Base-by-base conservation (phyloP, 1,140 invertebrate species). In the Akabosia matsudoensis region DNA sequence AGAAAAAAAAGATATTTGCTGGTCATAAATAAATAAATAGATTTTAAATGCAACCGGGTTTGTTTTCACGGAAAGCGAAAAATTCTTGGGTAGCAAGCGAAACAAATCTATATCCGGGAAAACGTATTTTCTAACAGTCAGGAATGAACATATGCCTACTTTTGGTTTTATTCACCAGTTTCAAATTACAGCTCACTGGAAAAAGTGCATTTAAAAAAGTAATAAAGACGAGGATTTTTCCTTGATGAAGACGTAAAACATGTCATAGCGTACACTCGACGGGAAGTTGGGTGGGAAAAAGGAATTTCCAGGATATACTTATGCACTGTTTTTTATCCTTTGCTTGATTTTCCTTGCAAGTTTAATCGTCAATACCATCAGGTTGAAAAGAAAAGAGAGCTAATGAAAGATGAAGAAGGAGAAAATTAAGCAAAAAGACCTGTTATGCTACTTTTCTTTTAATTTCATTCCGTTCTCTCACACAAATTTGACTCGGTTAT, bases 11-110 rank as follows among this genome's bases (percentile, higher is more conserved):
- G 37, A 45, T 45, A 45, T 67, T 28, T 67, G 24, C 61, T 67
- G 61, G 30, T 67, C 61, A 67, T 67, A 67, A 67, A 67, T 67
- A 67, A 67, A 67, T 67, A 67, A 67, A 67, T 67, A 67, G 54
- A 56, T 56, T 56, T 3, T 56, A 56, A 56, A 56, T 24, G 37
- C 54, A 22, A 22, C 54, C 4, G 22, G 37, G 4, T 56, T 22
- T 56, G 24, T 45, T 10, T 45, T n/a, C n/a, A n/a, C n/a, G n/a
- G n/a, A n/a, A n/a, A n/a, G n/a, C n/a, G n/a, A n/a, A n/a, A n/a
- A n/a, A n/a, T n/a, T n/a, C n/a, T n/a, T n/a, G n/a, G n/a, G n/a
- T n/a, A n/a, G n/a, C n/a, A n/a, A n/a, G n/a, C n/a, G n/a, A n/a
- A n/a, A n/a, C n/a, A n/a, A n/a, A n/a, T n/a, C n/a, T n/a, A n/a